Evolutionary conservation across 2,113 vertebrate species (phyloP), one percentile per base, ranked within the genome.

Genomic region (Coryphaenoides rupestris): DNA sequence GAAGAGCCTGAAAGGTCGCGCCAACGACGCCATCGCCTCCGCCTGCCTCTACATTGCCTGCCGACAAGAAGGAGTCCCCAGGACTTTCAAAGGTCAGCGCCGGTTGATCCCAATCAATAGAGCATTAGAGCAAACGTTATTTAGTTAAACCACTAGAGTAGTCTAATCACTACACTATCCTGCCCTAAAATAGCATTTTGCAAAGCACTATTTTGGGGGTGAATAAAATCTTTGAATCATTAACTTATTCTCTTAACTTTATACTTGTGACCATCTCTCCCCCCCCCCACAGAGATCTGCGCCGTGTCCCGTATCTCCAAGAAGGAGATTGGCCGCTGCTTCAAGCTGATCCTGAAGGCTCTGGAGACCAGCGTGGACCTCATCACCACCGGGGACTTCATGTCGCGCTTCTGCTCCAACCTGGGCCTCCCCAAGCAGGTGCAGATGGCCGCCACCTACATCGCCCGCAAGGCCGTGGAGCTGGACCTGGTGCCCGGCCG

Each of bases 371-470:
- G 96, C 15, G 97, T 99, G 79, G 96, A 99, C 87, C 90, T 98
- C 79, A 99, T 99, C 80, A 99, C 97, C 73, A 98, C 96, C 0
- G 96, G 97, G 58, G 97, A 99, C 86, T 99, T 99, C 83, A 99
- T 99, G 97, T 98, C 97, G 58, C 94, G 97, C 46, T 99, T 99
- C 90, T 99, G 97, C 81, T 98, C 97, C 70, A 99, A 99, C 85
- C 89, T 99, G 68, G 93, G 96, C 56, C 87, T 99, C 75, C 95
- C 96, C 63, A 99, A 99, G 63, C 95, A 98, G 84, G 97, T 99
- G 6, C 97, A 99, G 73, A 98, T 98, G 96, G 97, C 94, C 2
- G 97, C 96, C 33, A 99, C 97, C 1, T 95, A 90, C 5, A 99
- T 99, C 68, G 97, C 97, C 62, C 92, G 94, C 56, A 97, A 98